These are phyloP conservation scores for Puffinus mauretanicus DNA, from an alignment of 2,113 vertebrate genomes.

Conservation along the genomic window DNA sequence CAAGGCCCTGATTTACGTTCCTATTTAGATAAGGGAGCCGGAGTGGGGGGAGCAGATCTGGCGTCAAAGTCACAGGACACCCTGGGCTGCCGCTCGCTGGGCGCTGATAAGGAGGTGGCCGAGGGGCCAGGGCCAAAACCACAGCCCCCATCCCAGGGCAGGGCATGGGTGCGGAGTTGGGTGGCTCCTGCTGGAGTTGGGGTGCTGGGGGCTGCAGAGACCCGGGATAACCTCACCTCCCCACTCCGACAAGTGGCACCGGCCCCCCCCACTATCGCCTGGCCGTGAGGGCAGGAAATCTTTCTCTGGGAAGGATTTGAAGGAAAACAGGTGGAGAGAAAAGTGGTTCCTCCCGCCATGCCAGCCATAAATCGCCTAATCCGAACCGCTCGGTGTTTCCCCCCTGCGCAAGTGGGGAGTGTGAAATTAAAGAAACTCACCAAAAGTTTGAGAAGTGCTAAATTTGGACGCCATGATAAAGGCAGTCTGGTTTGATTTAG, in stretches of 20 bases:
- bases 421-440: constrained; percentile 29
- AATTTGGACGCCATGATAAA: constrained; percentile 47
- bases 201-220: neutral
- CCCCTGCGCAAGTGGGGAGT: accelerated
- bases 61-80: constrained; percentile 86
- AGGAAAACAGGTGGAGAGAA: constrained; percentile 48
- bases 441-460: constrained; percentile 37
- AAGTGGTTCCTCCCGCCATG: neutral
- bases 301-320: neutral
- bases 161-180: neutral
- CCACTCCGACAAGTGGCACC: accelerated
- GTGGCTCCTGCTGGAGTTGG: neutral
- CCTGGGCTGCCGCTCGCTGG: constrained; percentile 74
- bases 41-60: constrained; percentile 80
- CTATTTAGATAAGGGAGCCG: constrained; percentile 92
- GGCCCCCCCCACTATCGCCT: accelerated
- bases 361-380: neutral
- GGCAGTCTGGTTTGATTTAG: constrained; percentile 61
- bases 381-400: neutral
- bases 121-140: neutral
- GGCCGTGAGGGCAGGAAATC: neutral
- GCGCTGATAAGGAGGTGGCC: constrained; percentile 66
- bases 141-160: neutral
- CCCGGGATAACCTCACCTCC: neutral
- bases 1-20: constrained; percentile 87